These are phyloP conservation scores for Glandiceps talaboti DNA, from an alignment of 53 echinoderm and acorn worm genomes.

Conservation along the genomic window DNA sequence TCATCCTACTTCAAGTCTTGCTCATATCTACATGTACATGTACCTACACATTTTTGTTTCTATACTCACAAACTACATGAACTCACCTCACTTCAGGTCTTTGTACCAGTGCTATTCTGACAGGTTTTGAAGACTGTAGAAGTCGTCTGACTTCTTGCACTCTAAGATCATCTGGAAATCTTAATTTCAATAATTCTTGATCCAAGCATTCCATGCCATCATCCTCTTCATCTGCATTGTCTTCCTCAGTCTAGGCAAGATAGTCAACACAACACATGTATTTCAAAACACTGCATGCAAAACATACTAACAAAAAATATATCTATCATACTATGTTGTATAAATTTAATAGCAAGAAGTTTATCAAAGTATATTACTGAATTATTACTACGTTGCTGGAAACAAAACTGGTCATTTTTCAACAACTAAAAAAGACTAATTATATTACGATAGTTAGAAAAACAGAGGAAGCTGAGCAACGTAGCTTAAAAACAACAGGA, in stretches of 20 bases:
- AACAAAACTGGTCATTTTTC: no score
- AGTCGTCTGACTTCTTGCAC: slow-evolving; percentile 75
- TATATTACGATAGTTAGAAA: no score
- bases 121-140: slow-evolving; percentile 82
- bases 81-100: slow-evolving; percentile 89
- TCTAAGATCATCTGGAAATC: slow-evolving; percentile 88
- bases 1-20: neutral
- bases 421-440: no score
- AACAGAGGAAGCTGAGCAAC: no score
- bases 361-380: no score
- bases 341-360: no score
- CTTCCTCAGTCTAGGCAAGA: neutral
- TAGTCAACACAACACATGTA: no score
- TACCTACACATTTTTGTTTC: neutral
- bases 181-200: slow-evolving; percentile 58
- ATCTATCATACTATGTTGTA: no score
- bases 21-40: neutral
- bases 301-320: no score
- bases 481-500: no score
- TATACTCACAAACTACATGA: neutral
- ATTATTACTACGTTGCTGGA: no score
- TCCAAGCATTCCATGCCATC: slow-evolving; percentile 91
- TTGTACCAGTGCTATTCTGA: slow-evolving; percentile 65
- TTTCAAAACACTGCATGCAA: no score
- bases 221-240: neutral